These are phyloP conservation scores for Sphyrna mokarran DNA, from an alignment of 2,113 vertebrate genomes.

Conservation along the genomic window DNA sequence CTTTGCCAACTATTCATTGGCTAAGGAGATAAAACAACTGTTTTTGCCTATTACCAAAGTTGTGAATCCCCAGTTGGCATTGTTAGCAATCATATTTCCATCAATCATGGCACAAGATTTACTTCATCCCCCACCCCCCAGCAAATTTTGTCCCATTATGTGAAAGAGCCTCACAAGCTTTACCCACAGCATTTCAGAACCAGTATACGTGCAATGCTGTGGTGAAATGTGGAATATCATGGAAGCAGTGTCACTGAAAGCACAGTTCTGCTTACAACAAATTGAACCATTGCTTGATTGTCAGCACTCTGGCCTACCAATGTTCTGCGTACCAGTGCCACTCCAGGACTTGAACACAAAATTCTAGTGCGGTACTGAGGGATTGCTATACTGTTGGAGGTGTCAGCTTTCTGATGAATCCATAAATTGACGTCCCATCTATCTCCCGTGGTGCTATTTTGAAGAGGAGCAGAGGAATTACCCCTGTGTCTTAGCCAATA, in stretches of 20 bases:
- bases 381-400: no score
- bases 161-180: background rate
- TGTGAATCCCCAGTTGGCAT: background rate
- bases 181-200: background rate
- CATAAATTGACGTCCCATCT: no score
- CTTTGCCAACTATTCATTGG: background rate
- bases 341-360: no score
- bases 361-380: no score
- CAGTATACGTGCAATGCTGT: background rate
- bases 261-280: background rate
- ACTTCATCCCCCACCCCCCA: background rate
- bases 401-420: no score
- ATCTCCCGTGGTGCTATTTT: no score
- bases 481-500: no score
- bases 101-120: background rate
- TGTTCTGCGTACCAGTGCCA: no score
- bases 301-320: no score
- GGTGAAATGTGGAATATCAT: background rate
- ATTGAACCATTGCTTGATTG: no score
- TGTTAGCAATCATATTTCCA: background rate
- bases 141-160: background rate
- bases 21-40: background rate
- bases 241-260: background rate
- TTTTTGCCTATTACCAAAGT: background rate
- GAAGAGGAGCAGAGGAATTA: no score